These are phyloP conservation scores for Lacerta agilis DNA, from an alignment of 2,797 vertebrate genomes.

Conservation along the genomic window DNA sequence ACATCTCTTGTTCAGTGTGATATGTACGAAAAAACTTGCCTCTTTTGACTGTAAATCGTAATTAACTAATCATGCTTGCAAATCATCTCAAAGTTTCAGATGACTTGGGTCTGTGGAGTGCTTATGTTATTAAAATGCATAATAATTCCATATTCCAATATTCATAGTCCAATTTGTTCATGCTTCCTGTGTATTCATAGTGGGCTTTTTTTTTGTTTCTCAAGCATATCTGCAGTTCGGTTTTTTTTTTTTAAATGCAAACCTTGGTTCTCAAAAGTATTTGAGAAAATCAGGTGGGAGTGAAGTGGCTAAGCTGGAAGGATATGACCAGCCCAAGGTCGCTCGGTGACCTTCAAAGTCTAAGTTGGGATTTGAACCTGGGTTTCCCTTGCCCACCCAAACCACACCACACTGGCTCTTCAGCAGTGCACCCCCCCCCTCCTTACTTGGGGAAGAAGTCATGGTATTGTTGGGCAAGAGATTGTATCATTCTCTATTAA, in stretches of 20 bases:
- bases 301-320: neutral
- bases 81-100: slow-evolving; percentile 7
- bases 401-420: neutral
- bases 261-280: neutral
- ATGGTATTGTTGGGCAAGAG: slow-evolving; percentile 29
- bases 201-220: slow-evolving; percentile 6
- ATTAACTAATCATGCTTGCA: slow-evolving; percentile 15
- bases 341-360: neutral
- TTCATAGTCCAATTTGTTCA: slow-evolving; percentile 18
- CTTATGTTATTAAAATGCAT: slow-evolving; percentile 17
- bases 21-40: neutral
- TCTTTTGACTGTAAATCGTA: rapidly evolving
- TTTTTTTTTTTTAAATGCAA: slow-evolving; percentile 1
- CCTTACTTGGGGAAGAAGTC: neutral
- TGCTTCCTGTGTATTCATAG: slow-evolving; percentile 36
- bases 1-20: slow-evolving; percentile 15
- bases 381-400: neutral
- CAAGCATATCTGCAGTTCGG: slow-evolving; percentile 23
- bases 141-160: slow-evolving; percentile 54
- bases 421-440: slow-evolving; percentile 35
- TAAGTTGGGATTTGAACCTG: neutral
- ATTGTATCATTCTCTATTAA: slow-evolving; percentile 21
- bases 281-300: neutral
- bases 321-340: neutral
- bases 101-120: slow-evolving; percentile 19